phyloP scores from a whole-genome alignment of 2,888 invertebrate species.

The Stenchaetothrips biformis region DNA sequence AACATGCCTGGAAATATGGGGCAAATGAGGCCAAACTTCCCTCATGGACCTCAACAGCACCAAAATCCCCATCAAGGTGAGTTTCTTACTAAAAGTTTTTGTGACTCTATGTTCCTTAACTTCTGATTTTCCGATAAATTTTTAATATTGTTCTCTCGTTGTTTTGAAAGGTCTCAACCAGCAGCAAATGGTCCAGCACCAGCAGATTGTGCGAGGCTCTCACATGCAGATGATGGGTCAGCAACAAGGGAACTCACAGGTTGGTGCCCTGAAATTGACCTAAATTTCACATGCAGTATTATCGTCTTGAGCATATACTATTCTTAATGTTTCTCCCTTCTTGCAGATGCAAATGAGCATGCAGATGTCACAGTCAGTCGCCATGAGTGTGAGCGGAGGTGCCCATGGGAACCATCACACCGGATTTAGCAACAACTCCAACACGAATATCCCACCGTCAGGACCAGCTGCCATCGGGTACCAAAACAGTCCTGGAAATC shows the following conservation, averaged over 20 bases:
- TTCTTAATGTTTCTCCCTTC: constrained; percentile 33
- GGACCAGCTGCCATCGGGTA: constrained; percentile 41
- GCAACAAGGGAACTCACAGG: constrained; percentile 46
- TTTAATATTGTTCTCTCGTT: too few species aligned
- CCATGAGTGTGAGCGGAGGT: constrained; percentile 40
- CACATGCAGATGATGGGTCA: constrained; percentile 52
- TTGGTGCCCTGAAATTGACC: constrained; percentile 27
- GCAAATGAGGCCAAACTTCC: constrained; percentile 52
- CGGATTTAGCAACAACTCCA: background rate
- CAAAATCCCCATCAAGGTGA: constrained; percentile 5
- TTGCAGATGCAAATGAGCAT: constrained; percentile 54
- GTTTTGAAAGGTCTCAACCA: constrained; percentile 6
- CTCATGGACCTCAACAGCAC: constrained; percentile 41
- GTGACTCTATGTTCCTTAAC: too few species aligned
- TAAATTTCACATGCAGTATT: background rate
- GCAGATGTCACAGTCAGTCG: constrained; percentile 47
- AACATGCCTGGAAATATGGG: background rate
- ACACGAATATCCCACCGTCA: constrained; percentile 42
- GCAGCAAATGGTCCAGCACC: constrained; percentile 46
- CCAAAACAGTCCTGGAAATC: background rate
- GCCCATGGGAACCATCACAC: constrained; percentile 38
- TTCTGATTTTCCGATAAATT: too few species aligned
- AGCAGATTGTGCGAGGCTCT: constrained; percentile 50
- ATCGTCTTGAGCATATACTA: background rate
- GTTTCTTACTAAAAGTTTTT: background rate